Base-by-base conservation (phyloP, 2,888 invertebrate genomes). In the Caenorhabditis japonica region DNA sequence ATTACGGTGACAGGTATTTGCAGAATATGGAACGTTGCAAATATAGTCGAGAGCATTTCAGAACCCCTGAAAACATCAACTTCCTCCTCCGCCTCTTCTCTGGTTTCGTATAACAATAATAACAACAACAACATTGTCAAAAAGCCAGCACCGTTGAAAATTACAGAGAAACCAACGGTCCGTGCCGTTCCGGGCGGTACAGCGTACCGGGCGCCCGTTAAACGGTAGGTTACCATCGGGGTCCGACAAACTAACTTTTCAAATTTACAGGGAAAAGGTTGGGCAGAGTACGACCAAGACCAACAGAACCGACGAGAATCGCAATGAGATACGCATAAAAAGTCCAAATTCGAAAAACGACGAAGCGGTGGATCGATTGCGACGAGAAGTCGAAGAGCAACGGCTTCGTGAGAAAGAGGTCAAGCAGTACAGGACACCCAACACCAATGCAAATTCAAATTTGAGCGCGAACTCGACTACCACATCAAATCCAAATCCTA, bases 331-430 rank as follows among this genome's bases (percentile, higher is more conserved):
- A 7, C 19, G 30, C n/a, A 19, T 34, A 33, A 71, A 58, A 21
- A 19, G 15, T 38, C 39, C 55, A 38, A 30, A 21, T 4, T 44
- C 21, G 4, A 58, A 44, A 21, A 61, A 61, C 33, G 43, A 51
- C 4, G 55, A 34, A 25, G 66, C 72, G 5, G 59, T 72, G 5
- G 66, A 64, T 53, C 47, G 72, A 15, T 39, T 72, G 0, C 47
- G 53, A 8, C 21, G 55, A 33, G 71, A 72, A 49, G 60, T 72
- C 10, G 60, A 55, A 25, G 59, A 72, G 33, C 66, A 66, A 47
- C 30, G 51, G 10, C 44, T 52, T 15, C 30, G 72, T n/a, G 72
- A 72, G 41, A 53, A 46, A 36, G 66, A 64, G 41, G 60, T 72
- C 10, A 72, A 59, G 7, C 47, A 60, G 23, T 71, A 71, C 25